Evolutionary conservation across 1,140 invertebrate species (phyloP).

Genomic region (Drosophila rufa): DNA sequence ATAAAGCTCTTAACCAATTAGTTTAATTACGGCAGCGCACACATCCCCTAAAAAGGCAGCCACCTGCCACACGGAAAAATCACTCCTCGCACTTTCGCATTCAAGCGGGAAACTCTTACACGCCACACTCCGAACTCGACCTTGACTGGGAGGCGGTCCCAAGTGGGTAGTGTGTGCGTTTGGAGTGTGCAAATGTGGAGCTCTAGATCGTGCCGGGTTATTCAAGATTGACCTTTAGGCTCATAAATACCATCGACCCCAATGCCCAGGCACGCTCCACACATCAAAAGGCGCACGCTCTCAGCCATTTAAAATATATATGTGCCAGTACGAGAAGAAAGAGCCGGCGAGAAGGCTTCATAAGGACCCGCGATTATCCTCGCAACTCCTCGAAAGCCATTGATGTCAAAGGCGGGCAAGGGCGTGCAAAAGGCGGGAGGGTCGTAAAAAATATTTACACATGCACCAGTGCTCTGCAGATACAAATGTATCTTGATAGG

Average conservation of each 20-base stretch:
- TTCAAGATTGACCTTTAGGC: constrained; percentile 66
- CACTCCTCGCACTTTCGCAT: background rate
- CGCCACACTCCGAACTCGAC: constrained; percentile 18
- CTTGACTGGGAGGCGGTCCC: constrained; percentile 38
- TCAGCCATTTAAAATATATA: constrained; percentile 29
- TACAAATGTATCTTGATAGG: constrained; percentile 76
- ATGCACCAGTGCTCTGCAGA: constrained; percentile 46
- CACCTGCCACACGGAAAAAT: constrained; percentile 5
- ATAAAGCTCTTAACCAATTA: background rate
- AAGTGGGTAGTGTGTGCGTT: background rate
- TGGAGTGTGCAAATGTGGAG: constrained; percentile 5
- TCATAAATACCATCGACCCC: constrained; percentile 60
- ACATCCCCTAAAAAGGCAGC: background rate
- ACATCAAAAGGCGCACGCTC: constrained; percentile 33
- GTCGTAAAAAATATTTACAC: constrained; percentile 82
- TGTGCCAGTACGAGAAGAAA: constrained; percentile 2
- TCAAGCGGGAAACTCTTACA: constrained; percentile 1
- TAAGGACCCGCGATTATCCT: constrained; percentile 70
- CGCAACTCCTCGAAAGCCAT: constrained; percentile 42
- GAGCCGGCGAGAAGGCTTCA: constrained; percentile 13
- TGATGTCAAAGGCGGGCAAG: constrained; percentile 14
- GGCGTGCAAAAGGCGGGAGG: constrained; percentile 2
- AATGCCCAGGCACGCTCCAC: constrained; percentile 64
- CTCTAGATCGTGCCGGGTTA: constrained; percentile 60
- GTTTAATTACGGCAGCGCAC: constrained; percentile 4